Conservation (phyloP, 2,797 vertebrate species). For the Sebastes taczanowskii region DNA sequence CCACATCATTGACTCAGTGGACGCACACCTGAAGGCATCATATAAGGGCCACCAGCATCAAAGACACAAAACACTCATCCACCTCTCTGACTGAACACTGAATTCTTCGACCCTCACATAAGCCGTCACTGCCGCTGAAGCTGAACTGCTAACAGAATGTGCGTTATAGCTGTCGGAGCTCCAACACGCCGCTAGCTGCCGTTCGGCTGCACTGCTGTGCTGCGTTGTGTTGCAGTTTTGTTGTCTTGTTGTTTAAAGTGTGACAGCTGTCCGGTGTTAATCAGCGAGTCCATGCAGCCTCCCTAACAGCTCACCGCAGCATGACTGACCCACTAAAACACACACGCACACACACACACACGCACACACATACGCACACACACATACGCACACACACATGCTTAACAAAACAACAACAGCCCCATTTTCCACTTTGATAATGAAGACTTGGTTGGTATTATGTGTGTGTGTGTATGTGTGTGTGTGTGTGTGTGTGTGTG, state of each 20-base stretch:
- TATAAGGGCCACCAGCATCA: background rate
- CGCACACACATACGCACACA: slow-evolving; percentile 12
- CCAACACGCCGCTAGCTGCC: background rate
- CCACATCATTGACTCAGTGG: background rate
- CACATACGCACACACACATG: slow-evolving; percentile 5
- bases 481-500: background rate
- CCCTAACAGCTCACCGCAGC: slow-evolving; percentile 68
- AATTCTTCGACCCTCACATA: background rate
- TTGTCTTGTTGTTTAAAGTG: slow-evolving; percentile 70
- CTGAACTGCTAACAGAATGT: background rate
- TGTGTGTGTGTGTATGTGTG: background rate
- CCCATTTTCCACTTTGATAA: slow-evolving; percentile 64
- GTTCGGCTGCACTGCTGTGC: background rate
- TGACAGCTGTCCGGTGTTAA: slow-evolving; percentile 75
- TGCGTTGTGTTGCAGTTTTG: slow-evolving; percentile 43
- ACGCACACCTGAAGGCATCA: slow-evolving; percentile 13
- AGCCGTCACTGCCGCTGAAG: background rate
- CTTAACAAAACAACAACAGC: slow-evolving; percentile 51
- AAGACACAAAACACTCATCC: background rate
- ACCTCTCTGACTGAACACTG: background rate
- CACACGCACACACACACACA: slow-evolving; percentile 16
- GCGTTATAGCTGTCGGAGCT: background rate
- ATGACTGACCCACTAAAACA: slow-evolving; percentile 71
- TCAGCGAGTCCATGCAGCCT: slow-evolving; percentile 66
- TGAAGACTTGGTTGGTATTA: slow-evolving; percentile 46